phyloP scores from a whole-genome alignment of 2,113 vertebrate species.

The Helogale parvula region DNA sequence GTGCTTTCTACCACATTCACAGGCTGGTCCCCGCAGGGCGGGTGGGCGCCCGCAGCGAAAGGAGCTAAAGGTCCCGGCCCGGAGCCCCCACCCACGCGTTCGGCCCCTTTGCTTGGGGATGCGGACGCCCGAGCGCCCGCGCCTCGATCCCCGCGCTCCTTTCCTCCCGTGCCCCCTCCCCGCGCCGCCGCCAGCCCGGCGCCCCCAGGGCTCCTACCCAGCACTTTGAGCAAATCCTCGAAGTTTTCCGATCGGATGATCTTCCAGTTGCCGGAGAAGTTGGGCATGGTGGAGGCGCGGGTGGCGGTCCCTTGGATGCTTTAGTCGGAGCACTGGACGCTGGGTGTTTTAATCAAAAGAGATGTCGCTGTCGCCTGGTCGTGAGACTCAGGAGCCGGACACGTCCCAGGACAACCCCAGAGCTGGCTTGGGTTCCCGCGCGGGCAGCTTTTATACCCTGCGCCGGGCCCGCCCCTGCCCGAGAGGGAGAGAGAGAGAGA shows the following conservation, averaged over 20 bases:
- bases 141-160: neutral
- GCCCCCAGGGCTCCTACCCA: slow-evolving; percentile 86
- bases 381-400: neutral
- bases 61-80: neutral
- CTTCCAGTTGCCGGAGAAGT: slow-evolving; percentile 94
- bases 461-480: slow-evolving; percentile 27
- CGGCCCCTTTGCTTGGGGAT: neutral
- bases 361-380: neutral
- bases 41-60: slow-evolving; percentile 36
- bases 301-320: neutral
- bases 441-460: slow-evolving; percentile 61
- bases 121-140: neutral
- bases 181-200: neutral
- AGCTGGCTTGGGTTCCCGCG: neutral
- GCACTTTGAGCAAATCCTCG: slow-evolving; percentile 93
- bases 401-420: slow-evolving; percentile 5
- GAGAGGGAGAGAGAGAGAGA: neutral
- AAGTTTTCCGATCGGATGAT: slow-evolving; percentile 96
- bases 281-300: slow-evolving; percentile 84
- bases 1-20: slow-evolving; percentile 55
- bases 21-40: slow-evolving; percentile 34
- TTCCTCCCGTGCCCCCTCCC: neutral
- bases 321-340: slow-evolving; percentile 6
- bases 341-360: neutral
- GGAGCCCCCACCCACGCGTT: neutral